These are phyloP conservation scores for Epinephelus moara DNA, from an alignment of 2,113 vertebrate species.

Conservation along the genomic window DNA sequence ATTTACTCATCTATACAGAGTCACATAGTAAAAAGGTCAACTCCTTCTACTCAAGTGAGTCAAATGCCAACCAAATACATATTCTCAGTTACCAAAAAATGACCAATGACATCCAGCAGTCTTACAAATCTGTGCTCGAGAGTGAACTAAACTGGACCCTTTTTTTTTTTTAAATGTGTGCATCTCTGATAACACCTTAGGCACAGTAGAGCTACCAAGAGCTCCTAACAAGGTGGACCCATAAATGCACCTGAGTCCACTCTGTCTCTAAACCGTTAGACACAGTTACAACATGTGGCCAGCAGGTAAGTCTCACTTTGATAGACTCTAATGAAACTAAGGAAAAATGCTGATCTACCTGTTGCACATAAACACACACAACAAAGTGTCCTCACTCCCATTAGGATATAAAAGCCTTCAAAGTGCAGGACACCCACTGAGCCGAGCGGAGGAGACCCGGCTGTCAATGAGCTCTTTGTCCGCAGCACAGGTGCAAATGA, in stretches of 20 bases:
- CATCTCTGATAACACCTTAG: too few species aligned
- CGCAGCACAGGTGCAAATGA: conserved; percentile 30
- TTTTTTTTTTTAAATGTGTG: too few species aligned
- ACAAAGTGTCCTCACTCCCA: rapidly evolving
- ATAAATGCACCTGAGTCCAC: too few species aligned
- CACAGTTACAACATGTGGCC: not conserved
- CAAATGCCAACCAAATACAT: not conserved
- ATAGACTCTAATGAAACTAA: too few species aligned
- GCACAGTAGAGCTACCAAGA: too few species aligned
- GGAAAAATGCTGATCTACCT: not conserved
- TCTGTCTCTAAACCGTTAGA: conserved; percentile 2
- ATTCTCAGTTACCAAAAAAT: too few species aligned
- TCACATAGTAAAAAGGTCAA: not conserved
- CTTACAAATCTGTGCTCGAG: too few species aligned
- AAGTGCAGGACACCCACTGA: not conserved
- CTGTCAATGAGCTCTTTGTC: conserved; percentile 34
- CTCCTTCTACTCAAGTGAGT: not conserved
- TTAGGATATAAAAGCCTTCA: not conserved
- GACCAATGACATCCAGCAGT: too few species aligned
- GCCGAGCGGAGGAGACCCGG: not conserved
- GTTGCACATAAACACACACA: not conserved
- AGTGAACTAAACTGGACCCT: too few species aligned
- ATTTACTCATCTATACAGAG: not conserved
- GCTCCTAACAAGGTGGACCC: too few species aligned
- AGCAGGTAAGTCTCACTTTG: not conserved